These are phyloP conservation scores for Ectemnius cavifrons DNA, from an alignment of 2,888 invertebrate genomes.

Conservation along the genomic window DNA sequence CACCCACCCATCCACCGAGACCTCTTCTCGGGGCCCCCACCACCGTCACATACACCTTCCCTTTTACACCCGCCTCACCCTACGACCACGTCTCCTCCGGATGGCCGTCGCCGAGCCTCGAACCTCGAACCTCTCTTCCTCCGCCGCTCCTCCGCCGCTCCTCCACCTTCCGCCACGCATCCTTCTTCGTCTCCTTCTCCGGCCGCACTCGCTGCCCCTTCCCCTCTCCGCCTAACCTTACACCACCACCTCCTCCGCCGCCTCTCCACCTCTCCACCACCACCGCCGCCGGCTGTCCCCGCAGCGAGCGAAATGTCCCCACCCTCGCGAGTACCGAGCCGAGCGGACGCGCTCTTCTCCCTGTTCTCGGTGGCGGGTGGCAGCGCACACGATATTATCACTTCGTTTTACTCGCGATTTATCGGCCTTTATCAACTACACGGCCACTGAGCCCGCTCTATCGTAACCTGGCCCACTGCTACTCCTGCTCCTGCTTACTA, in stretches of 20 bases:
- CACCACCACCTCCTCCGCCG: conserved; percentile 32
- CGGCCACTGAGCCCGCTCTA: conserved; percentile 64
- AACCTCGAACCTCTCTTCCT: conserved; percentile 41
- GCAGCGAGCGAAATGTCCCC: conserved; percentile 45
- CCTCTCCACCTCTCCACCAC: neutral
- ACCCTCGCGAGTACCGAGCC: conserved; percentile 46
- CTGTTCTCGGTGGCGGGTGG: conserved; percentile 15
- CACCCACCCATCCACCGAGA: neutral
- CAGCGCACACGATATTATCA: conserved; percentile 71
- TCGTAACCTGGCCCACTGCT: conserved; percentile 28
- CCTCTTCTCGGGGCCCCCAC: conserved; percentile 13
- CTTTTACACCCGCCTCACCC: conserved; percentile 33
- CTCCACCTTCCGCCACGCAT: conserved; percentile 14
- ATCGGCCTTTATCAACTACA: conserved; percentile 75
- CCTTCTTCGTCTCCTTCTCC: neutral
- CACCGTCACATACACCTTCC: conserved; percentile 17
- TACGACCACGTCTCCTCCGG: neutral
- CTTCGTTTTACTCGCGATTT: conserved; percentile 75
- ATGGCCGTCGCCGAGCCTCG: conserved; percentile 25
- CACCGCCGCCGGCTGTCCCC: conserved; percentile 65
- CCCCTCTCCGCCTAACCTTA: conserved; percentile 12
- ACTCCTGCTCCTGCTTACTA: no score
- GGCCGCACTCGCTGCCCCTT: neutral
- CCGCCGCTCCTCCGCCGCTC: no score
- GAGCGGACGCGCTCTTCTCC: conserved; percentile 34